A percentile compares a stretch with the other conserved stretches of the same genome.
These are phyloP conservation scores for Stylophora pistillata DNA, from an alignment of 64 coral and sea anemone genomes.

Conservation along the genomic window DNA sequence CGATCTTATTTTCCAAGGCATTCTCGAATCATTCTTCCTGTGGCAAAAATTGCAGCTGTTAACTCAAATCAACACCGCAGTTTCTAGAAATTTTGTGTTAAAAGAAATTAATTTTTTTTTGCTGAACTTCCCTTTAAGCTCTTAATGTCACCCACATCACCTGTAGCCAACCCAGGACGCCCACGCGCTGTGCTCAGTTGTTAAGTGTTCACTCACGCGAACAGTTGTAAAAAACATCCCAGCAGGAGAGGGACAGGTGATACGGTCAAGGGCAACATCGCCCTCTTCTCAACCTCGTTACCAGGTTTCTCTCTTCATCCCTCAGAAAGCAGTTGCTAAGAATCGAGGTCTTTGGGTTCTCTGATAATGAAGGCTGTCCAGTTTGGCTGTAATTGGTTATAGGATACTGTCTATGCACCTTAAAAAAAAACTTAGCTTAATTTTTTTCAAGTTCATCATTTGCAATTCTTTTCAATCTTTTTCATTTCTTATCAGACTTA, in stretches of 20 bases:
- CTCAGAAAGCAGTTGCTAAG: too few relatives aligned
- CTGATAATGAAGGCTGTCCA: too few relatives aligned
- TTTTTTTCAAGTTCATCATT: too few relatives aligned
- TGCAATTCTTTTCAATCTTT: too few relatives aligned
- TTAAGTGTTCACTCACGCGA: constrained; percentile 31
- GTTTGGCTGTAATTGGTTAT: too few relatives aligned
- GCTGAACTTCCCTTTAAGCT: not conserved
- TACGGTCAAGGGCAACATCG: not conserved
- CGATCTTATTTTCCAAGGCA: not conserved
- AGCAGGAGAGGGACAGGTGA: constrained; percentile 36
- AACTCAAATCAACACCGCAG: too few relatives aligned
- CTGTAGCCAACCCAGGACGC: not conserved
- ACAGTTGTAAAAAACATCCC: constrained; percentile 27
- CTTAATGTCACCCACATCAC: not conserved
- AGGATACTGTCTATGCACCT: too few relatives aligned
- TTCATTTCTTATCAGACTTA: too few relatives aligned
- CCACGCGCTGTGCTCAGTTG: not conserved
- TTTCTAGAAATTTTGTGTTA: too few relatives aligned
- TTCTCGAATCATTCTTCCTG: not conserved
- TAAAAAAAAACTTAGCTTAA: too few relatives aligned
- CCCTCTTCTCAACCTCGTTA: not conserved
- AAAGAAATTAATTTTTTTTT: too few relatives aligned
- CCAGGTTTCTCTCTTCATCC: not conserved
- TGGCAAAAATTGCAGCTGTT: not conserved
- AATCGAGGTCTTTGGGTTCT: too few relatives aligned